Percentiles rank a stretch among this genome's conserved stretches.
Conservation (phyloP, 2,113 vertebrate genomes). For the Rhinoptilus africanus region DNA sequence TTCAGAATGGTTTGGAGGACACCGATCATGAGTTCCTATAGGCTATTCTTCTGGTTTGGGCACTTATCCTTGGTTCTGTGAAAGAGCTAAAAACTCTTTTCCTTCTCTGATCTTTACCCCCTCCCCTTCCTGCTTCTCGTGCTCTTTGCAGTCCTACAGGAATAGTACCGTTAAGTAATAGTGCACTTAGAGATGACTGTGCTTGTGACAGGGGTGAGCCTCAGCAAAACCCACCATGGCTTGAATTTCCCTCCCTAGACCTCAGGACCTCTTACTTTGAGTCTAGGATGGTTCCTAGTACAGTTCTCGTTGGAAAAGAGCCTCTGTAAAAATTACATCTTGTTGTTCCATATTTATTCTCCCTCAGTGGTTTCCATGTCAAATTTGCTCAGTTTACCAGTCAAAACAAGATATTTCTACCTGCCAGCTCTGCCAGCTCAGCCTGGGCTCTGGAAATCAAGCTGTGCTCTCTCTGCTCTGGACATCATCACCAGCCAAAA, state of each 20-base stretch:
- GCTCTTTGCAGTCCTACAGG: background rate
- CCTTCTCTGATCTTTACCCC: background rate
- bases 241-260: conserved; percentile 22
- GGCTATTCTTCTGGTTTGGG: background rate
- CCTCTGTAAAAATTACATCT: conserved; percentile 50
- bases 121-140: background rate
- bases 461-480: conserved; percentile 63
- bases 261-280: conserved; percentile 36
- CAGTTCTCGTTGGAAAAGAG: background rate
- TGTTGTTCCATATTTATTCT: conserved; percentile 66
- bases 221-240: background rate
- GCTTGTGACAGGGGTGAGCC: background rate
- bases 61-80: background rate
- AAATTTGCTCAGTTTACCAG: conserved; percentile 68
- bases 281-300: background rate
- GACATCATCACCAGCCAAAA: conserved; percentile 47
- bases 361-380: conserved; percentile 58
- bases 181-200: background rate
- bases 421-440: conserved; percentile 62
- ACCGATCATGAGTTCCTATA: background rate
- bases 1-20: background rate
- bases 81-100: background rate
- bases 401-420: conserved; percentile 67
- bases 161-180: background rate
- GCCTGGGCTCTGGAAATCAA: conserved; percentile 62